Evolutionary conservation across 1,140 invertebrate species (phyloP).

Genomic region (Tetranychus cinnabarinus): DNA sequence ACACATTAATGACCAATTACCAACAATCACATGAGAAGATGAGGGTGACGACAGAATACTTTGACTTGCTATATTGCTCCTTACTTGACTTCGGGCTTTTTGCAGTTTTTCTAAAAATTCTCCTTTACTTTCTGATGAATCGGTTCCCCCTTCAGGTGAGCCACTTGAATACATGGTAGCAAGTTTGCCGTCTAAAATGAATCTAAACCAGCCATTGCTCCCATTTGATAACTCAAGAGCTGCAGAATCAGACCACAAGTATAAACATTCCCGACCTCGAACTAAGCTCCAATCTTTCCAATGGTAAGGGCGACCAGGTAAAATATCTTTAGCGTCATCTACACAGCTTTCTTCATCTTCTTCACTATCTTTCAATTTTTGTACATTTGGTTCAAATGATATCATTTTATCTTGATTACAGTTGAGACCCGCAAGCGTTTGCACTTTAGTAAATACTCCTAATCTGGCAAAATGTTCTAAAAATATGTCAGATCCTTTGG

Average conservation of each 20-base stretch:
- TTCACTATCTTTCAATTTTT: conserved; percentile 14
- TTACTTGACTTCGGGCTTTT: conserved; percentile 58
- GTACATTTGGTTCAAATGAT: conserved; percentile 10
- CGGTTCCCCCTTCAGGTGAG: conserved; percentile 86
- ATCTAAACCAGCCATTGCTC: conserved; percentile 94
- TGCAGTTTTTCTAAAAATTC: conserved; percentile 91
- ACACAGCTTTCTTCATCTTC: conserved; percentile 23
- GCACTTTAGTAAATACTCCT: conserved; percentile 83
- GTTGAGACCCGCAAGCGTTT: conserved; percentile 33
- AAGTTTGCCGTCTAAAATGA: conserved; percentile 85
- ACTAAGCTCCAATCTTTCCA: conserved; percentile 96
- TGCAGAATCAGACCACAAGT: conserved; percentile 84
- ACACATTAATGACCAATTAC: conserved; percentile 72
- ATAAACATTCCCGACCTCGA: conserved; percentile 76
- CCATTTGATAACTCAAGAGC: conserved; percentile 92
- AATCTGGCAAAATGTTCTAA: conserved; percentile 85
- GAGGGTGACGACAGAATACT: conserved; percentile 57
- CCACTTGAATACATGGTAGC: conserved; percentile 96
- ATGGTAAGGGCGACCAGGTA: conserved; percentile 66
- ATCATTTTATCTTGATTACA: not conserved
- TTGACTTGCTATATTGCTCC: conserved; percentile 51
- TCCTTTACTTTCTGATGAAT: conserved; percentile 76
- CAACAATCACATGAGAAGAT: conserved; percentile 51
- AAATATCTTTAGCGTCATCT: conserved; percentile 65
- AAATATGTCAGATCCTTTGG: conserved; percentile 71